Conservation (phyloP, 1,140 invertebrate species). For the Episyrphus balteatus region DNA sequence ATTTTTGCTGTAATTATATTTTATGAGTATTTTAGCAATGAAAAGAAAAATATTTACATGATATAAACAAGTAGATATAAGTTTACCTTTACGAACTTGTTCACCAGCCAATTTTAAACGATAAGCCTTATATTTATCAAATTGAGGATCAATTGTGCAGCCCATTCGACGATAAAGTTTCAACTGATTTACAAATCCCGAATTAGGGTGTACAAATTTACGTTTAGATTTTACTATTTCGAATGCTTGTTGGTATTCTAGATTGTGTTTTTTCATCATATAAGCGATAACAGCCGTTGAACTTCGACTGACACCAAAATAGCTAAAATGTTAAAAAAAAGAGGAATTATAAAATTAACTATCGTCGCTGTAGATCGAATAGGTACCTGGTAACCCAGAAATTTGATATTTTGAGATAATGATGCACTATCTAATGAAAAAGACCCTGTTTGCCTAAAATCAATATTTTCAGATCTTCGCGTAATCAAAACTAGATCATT, state of each 20-base stretch:
- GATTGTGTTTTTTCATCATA: conserved; percentile 68
- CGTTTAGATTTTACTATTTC: conserved; percentile 52
- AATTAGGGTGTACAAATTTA: conserved; percentile 55
- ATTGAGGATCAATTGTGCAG: conserved; percentile 54
- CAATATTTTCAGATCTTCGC: too few species aligned
- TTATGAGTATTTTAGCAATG: not conserved
- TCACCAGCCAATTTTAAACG: conserved; percentile 66
- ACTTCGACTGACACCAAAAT: conserved; percentile 77
- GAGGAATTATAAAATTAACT: too few species aligned
- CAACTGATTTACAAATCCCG: conserved; percentile 64
- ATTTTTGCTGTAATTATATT: conserved; percentile 58
- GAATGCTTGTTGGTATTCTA: conserved; percentile 60
- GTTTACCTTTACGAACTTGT: conserved; percentile 57
- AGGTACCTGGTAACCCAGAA: too few species aligned
- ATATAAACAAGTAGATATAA: not conserved
- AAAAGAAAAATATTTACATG: conserved; percentile 1
- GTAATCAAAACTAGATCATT: too few species aligned
- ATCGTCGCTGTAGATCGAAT: too few species aligned
- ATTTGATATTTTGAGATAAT: too few species aligned
- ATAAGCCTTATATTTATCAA: conserved; percentile 65
- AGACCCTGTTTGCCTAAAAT: too few species aligned
- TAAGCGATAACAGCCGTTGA: conserved; percentile 73
- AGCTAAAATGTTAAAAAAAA: conserved; percentile 37
- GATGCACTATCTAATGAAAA: too few species aligned
- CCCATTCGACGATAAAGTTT: conserved; percentile 67